These are phyloP conservation scores for Polietes domitor DNA, from an alignment of 2,888 invertebrate species.

Conservation along the genomic window DNA sequence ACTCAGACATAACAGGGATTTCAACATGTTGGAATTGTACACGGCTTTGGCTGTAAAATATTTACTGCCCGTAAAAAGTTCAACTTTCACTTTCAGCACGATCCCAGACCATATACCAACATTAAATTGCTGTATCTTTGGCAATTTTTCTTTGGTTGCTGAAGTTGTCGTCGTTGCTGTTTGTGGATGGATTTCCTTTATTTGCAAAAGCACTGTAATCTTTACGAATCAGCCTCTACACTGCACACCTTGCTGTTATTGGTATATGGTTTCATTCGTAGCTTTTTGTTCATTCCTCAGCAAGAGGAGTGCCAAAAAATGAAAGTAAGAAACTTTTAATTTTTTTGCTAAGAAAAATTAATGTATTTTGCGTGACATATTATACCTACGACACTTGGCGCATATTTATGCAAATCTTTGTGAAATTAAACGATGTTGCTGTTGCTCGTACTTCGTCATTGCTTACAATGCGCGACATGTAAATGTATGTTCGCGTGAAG, in stretches of 20 bases:
- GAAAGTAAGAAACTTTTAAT: constrained; percentile 13
- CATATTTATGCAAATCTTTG: constrained; percentile 52
- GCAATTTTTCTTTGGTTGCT: not conserved
- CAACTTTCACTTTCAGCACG: not conserved
- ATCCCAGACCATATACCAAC: not conserved
- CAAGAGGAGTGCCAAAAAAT: not conserved
- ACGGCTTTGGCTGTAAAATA: not conserved
- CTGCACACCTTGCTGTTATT: constrained; percentile 25
- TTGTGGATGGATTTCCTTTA: not conserved
- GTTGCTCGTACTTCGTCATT: not conserved
- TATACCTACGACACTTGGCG: constrained; percentile 48
- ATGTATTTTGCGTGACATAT: constrained; percentile 51
- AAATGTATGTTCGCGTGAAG: too few relatives aligned
- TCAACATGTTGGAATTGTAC: not conserved
- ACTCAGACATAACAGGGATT: not conserved
- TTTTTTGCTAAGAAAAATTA: constrained; percentile 43
- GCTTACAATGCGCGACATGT: not conserved
- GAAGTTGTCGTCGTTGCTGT: not conserved
- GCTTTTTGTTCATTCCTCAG: not conserved
- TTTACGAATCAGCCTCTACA: not conserved
- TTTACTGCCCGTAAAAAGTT: not conserved
- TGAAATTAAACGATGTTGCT: constrained; percentile 49
- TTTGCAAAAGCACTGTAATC: not conserved
- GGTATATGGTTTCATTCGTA: not conserved
- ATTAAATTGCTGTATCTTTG: not conserved